A percentile compares a stretch with the other conserved stretches of the same genome.
phyloP scores from a whole-genome alignment of 1,140 invertebrate species.

The Pararge aegeria region DNA sequence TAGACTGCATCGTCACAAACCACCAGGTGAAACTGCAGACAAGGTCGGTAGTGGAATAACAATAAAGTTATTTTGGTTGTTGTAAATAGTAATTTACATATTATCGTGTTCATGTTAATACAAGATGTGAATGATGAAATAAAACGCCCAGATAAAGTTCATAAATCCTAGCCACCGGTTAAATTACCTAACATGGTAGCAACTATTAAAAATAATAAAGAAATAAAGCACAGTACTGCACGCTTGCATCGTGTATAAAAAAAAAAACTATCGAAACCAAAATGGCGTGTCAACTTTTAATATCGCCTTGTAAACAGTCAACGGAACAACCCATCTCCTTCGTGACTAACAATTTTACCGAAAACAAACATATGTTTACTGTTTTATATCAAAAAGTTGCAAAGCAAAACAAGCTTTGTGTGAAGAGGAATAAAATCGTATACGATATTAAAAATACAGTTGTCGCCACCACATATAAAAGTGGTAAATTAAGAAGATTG shows the following conservation, averaged over 20 bases:
- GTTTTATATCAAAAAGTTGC: neutral
- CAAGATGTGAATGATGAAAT: no score
- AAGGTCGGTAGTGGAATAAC: no score
- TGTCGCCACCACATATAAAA: neutral
- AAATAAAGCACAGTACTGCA: neutral
- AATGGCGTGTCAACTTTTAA: slow-evolving; percentile 62
- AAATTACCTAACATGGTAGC: neutral
- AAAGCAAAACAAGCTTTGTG: neutral
- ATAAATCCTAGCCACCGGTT: no score
- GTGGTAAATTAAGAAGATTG: slow-evolving; percentile 46
- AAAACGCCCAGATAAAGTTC: no score
- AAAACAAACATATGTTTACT: slow-evolving; percentile 22
- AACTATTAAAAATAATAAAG: neutral
- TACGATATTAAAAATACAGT: neutral
- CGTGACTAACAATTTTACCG: slow-evolving; percentile 62
- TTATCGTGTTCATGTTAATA: neutral
- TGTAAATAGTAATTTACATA: no score
- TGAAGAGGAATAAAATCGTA: neutral
- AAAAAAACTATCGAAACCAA: slow-evolving; percentile 51
- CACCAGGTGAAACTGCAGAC: no score
- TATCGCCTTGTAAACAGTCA: slow-evolving; percentile 63
- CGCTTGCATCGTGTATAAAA: slow-evolving; percentile 10
- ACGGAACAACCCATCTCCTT: slow-evolving; percentile 47
- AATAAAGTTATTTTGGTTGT: no score
- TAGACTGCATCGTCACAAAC: no score